Evolutionary conservation across 2,888 invertebrate species (phyloP), one percentile per base, ranked within the genome.

Genomic region (Sesia apiformis): DNA sequence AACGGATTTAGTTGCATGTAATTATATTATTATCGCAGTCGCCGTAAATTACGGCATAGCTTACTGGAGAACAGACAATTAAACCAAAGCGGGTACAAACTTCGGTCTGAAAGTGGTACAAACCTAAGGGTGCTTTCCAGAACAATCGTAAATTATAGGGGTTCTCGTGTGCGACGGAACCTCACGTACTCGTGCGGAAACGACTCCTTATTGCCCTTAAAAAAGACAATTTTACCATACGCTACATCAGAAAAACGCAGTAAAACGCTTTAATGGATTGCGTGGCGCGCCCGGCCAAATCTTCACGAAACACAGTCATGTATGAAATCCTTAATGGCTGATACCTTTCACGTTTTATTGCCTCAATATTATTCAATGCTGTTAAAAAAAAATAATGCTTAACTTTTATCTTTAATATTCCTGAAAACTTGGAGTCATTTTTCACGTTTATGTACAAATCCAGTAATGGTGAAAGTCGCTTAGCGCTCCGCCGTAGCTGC

Each of bases 381-480:
- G 2, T 23, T 23, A 23, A 23, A 23, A 23, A 23, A 23, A 23
- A 23, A 1, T 23, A 23, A 23, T 23, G 23, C 23, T 1, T 2
- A 23, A 23, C 23, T 23, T 23, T 23, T 23, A 23, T 23, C 23
- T 23, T 23, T 23, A 23, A 23, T 23, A 23, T 23, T 2, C 23
- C 23, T 23, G 23, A 23, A 23, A 23, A 23, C 39, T 39, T 51
- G 23, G 39, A 49, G 53, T 58, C 58, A 57, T 72, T 69, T 67
- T 59, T 57, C 57, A 54, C 63, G 59, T 67, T 67, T 70, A 46
- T 46, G 46, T 50, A 70, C 67, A 71, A 74, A 74, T 70, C 67
- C 64, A 58, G 66, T 74, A 72, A 76, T 70, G 70, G 72, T 65
- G 60, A 61, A 69, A 75, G 69, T 72, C 72, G 67, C 72, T 78